Evolutionary conservation across 2,797 vertebrate genomes (phyloP), one percentile per base, ranked within the genome.

Genomic region (Astyanax mexicanus): DNA sequence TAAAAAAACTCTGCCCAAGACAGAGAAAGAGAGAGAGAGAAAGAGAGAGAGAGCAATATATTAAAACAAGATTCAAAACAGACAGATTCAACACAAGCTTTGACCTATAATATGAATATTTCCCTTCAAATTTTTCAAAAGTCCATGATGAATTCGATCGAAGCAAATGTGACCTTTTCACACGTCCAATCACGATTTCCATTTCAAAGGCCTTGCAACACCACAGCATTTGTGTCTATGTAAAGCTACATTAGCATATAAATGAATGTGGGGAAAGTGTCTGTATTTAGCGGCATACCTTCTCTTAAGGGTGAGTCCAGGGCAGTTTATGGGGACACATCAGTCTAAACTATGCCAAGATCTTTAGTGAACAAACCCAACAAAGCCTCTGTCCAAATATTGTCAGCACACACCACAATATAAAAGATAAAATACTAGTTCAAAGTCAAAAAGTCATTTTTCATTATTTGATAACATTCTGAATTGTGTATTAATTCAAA

Each of bases 191-290:
- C 74, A 65, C 45, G 72, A 80, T 77, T 77, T 75, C 75, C 71
- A 72, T 75, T 80, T 78, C 69, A 78, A 73, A 78, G 72, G 78
- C 68, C 58, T 42, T 23, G 72, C 58, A 72, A 79, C 80, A 66
- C 75, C 19, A 35, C 75, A 45, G 75, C 73, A 54, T 75, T 71
- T 78, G 74, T 67, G 77, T 78, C 66, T 61, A 52, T 71, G 75
- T 60, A 68, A 72, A 72, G 55, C 45, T 49, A 49, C 78, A 83
- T 83, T 83, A 81, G 70, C 79, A 81, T 81, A 83, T 81, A 83
- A 83, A 83, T 83, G 79, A 83, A 73, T 47, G 72, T 12, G 38
- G 51, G 29, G 35, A 32, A 55, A 61, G 54, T 21, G 37, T 27
- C 47, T 67, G 49, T 62, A 75, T 75, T 77, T 70, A 71, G 62